Percentiles rank a stretch among this genome's conserved stretches.
These are phyloP conservation scores for Pachydiplax longipennis DNA, from an alignment of 2,888 invertebrate genomes.

Conservation along the genomic window DNA sequence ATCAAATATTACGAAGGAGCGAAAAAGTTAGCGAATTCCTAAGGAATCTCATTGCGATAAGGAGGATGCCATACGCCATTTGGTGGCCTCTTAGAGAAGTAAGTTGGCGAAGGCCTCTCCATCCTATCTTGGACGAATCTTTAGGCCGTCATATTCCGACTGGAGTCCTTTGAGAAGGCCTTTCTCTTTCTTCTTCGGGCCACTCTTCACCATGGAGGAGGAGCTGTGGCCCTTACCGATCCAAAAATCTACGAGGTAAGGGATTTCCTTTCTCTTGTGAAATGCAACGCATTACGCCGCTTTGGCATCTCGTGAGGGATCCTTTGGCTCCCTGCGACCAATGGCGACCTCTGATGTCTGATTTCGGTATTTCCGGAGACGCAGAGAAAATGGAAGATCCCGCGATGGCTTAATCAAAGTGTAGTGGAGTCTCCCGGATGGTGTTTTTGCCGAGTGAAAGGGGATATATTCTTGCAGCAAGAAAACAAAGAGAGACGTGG, in stretches of 20 bases:
- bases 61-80: no score
- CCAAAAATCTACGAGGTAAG: neutral
- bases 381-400: neutral
- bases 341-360: neutral
- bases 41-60: no score
- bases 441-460: neutral
- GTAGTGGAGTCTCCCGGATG: neutral
- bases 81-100: no score
- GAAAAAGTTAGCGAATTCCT: no score
- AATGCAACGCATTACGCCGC: neutral
- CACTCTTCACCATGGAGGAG: neutral
- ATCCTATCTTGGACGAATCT: no score
- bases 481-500: neutral
- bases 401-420: neutral
- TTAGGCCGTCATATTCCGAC: no score
- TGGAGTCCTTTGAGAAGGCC: neutral
- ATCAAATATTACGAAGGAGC: no score
- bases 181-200: neutral
- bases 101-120: no score
- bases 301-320: neutral
- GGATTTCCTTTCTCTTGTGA: neutral
- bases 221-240: neutral
- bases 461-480: neutral
- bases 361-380: neutral
- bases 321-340: neutral